Base-by-base conservation (phyloP, 1,140 invertebrate species). In the Cotesia typhae region DNA sequence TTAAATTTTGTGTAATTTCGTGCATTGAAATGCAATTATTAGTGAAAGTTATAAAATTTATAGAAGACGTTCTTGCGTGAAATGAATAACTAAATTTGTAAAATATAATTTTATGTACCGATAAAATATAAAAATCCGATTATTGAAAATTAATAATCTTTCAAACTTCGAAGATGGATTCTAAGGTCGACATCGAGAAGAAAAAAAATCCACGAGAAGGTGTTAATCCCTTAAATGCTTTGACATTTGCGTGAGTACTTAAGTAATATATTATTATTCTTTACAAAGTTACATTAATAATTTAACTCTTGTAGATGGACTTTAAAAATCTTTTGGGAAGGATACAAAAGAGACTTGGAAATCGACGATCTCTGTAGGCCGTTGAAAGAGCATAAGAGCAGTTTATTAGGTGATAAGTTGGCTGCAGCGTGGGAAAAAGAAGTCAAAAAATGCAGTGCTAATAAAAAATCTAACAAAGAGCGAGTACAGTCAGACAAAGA, bases 351-450 rank as follows among this genome's bases (percentile, higher is more conserved):
- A 75, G 91, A 93, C 77, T 84, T 94, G 12, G 90, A 91, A 80
- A 82, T 90, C 65, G 83, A 88, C 47, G 92, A 94, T 84, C 86
- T 94, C 10, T 92, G 90, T 78, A 89, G 88, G 68, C 89, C 91
- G 10, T 88, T 92, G 69, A 89, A 90, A 72, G 88, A 89, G 55
- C 88, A 90, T 72, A 83, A 72, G 14, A 89, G 89, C n/a, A 82
- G 82, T 71, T 64, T 78, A 36, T 67, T 90, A 10, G 89, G 89
- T 41, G 81, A 85, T 73, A 84, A 81, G 72, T 81, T 90, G 71
- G 57, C 79, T 17, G 70, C 60, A 51, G 69, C 76, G 72, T 86
- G 85, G 84, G 76, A 85, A 6, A 70, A 80, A 57, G 82, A 85
- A 67, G 76, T 76, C 10, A 68, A 67, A 65, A 78, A 65, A 60